phyloP scores from a whole-genome alignment of 53 echinoderm and acorn worm species.

The Paracentrotus lividus region DNA sequence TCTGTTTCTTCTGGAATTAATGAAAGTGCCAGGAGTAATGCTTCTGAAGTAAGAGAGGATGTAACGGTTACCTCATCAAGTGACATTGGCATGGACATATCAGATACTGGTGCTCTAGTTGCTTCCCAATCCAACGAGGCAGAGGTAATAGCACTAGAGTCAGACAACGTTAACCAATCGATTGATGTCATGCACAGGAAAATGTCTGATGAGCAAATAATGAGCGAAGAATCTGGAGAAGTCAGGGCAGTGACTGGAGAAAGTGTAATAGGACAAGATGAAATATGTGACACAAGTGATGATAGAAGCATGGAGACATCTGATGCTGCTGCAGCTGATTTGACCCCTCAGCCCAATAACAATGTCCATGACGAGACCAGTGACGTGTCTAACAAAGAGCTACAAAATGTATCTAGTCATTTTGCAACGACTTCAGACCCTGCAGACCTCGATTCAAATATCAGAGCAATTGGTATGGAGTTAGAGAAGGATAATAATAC shows the following conservation, averaged over 20 bases:
- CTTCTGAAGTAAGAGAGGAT: background rate
- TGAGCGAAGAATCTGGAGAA: background rate
- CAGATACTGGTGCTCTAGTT: background rate
- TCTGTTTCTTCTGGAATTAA: background rate
- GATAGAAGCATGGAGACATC: background rate
- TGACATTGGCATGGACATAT: background rate
- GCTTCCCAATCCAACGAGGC: background rate
- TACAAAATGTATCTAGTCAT: background rate
- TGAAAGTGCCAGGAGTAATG: background rate
- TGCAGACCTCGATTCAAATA: background rate
- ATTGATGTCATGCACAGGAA: background rate
- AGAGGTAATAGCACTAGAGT: background rate
- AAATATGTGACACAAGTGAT: background rate
- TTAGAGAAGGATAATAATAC: background rate
- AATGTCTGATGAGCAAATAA: background rate
- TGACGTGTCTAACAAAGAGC: background rate
- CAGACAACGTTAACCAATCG: background rate
- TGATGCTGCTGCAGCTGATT: constrained; percentile 8
- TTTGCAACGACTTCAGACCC: background rate
- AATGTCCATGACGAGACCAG: background rate
- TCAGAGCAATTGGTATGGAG: background rate
- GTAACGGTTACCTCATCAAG: background rate
- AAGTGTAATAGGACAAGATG: background rate
- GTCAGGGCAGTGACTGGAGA: background rate
- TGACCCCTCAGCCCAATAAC: background rate